These are phyloP conservation scores for Myiopsitta monachus DNA, from an alignment of 2,113 vertebrate species.

Conservation along the genomic window DNA sequence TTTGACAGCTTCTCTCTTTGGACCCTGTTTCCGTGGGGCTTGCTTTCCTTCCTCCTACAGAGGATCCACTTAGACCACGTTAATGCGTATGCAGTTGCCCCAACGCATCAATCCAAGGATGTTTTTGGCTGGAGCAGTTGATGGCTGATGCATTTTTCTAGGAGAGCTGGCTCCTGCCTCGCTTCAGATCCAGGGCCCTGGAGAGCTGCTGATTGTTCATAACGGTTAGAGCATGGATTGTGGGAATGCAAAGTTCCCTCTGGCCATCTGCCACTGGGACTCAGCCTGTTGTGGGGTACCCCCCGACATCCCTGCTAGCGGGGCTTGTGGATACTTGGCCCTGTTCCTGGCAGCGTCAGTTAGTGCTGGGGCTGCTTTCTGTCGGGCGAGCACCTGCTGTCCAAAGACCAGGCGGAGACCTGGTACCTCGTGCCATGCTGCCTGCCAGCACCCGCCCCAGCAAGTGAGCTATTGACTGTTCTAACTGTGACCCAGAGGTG, in stretches of 20 bases:
- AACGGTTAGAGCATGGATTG: background rate
- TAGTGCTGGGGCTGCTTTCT: background rate
- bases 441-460: background rate
- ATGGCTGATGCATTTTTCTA: background rate
- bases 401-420: background rate
- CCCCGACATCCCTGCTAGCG: background rate
- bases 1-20: background rate
- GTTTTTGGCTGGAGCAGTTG: background rate
- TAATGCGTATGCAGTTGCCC: background rate
- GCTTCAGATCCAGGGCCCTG: background rate
- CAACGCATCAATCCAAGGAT: background rate
- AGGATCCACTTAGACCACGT: background rate
- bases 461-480: background rate
- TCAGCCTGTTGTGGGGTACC: background rate
- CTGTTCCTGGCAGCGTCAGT: background rate
- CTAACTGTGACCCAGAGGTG: background rate
- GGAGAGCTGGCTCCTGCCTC: background rate
- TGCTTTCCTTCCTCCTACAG: background rate
- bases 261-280: conserved; percentile 35
- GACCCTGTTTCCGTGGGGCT: fast-evolving
- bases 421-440: background rate
- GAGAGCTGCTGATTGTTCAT: background rate
- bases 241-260: background rate
- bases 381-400: background rate
- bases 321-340: background rate